These are phyloP conservation scores for Anolis apletophallus DNA, from an alignment of 2,797 vertebrate genomes.

Conservation along the genomic window DNA sequence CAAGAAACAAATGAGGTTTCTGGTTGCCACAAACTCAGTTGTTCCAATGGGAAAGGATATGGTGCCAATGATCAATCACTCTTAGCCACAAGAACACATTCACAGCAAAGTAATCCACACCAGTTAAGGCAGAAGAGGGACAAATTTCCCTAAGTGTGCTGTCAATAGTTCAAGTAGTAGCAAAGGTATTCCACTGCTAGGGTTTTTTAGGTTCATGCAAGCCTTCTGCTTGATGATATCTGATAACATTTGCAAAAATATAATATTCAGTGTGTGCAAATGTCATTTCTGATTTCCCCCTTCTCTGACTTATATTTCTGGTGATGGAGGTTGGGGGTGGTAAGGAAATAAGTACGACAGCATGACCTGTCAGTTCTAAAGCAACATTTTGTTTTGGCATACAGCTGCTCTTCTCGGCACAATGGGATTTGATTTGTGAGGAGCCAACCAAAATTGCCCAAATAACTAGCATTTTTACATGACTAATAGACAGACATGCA, in stretches of 20 bases:
- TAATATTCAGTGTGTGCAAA: neutral
- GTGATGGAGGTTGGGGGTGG: neutral
- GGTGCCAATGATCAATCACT: neutral
- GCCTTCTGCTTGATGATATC: neutral
- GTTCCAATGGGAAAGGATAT: neutral
- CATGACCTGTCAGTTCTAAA: constrained; percentile 42
- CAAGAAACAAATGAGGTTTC: neutral
- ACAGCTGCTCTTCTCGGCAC: constrained; percentile 71
- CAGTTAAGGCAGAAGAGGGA: neutral
- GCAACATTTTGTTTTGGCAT: constrained; percentile 64
- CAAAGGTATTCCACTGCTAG: neutral
- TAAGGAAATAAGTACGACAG: constrained; percentile 58
- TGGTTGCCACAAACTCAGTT: neutral
- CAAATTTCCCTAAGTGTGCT: neutral
- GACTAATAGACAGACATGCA: constrained; percentile 79
- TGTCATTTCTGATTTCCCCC: constrained; percentile 38
- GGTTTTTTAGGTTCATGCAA: neutral
- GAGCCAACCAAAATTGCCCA: constrained; percentile 75
- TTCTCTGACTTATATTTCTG: neutral
- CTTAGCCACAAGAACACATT: neutral
- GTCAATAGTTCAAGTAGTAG: neutral
- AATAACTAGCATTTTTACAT: constrained; percentile 80
- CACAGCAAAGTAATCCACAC: neutral
- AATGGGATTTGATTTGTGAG: constrained; percentile 78
- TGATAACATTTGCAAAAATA: neutral